phyloP scores from a whole-genome alignment of 1,140 invertebrate genomes.

The Aphelinus atriplicis region DNA sequence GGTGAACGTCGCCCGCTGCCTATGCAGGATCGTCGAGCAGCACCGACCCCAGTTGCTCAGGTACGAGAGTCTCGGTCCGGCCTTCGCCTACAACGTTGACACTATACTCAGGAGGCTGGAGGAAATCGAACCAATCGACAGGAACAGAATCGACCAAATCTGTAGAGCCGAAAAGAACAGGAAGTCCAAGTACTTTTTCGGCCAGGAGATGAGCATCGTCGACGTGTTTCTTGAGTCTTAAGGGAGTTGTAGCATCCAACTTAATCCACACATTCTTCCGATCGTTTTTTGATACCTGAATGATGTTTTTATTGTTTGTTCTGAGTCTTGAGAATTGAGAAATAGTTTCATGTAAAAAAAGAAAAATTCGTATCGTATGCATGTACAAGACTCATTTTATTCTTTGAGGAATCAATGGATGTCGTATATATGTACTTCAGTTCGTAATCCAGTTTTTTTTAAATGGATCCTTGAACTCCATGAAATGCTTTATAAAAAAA shows the following conservation, averaged over 20 bases:
- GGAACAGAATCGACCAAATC: neutral
- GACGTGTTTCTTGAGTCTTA: slow-evolving; percentile 27
- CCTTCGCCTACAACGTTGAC: slow-evolving; percentile 65
- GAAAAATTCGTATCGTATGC: too few species aligned
- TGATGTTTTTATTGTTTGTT: too few species aligned
- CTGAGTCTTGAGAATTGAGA: too few species aligned
- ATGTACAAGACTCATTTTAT: too few species aligned
- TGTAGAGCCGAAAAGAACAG: neutral
- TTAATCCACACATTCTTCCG: too few species aligned
- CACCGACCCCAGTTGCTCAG: slow-evolving; percentile 50
- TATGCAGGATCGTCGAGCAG: slow-evolving; percentile 65
- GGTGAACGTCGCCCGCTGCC: slow-evolving; percentile 67
- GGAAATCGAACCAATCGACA: slow-evolving; percentile 23
- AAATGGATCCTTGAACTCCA: too few species aligned
- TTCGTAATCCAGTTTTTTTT: too few species aligned
- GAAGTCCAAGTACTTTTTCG: slow-evolving; percentile 21
- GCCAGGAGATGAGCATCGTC: slow-evolving; percentile 25
- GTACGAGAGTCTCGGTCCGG: slow-evolving; percentile 60
- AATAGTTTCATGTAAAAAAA: too few species aligned
- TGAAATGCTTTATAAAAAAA: too few species aligned
- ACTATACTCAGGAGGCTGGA: slow-evolving; percentile 61
- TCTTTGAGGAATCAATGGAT: too few species aligned
- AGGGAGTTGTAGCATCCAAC: neutral
- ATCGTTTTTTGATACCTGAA: too few species aligned
- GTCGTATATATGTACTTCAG: too few species aligned